Evolutionary conservation across 2,888 invertebrate genomes (phyloP).

Genomic region (Thymelicus acteon): DNA sequence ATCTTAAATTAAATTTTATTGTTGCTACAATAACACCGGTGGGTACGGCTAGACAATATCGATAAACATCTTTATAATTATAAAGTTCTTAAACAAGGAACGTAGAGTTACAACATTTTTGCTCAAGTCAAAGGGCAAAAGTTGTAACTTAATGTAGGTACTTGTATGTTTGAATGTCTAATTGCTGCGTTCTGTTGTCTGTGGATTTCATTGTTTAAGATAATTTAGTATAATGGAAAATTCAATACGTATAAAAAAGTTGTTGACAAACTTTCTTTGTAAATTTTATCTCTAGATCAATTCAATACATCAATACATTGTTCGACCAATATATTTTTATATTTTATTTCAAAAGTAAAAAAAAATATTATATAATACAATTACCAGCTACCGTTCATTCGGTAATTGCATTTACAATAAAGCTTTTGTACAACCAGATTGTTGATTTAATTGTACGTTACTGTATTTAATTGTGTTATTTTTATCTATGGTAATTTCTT

Average conservation of each 20-base stretch:
- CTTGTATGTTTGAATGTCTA: neutral
- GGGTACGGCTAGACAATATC: neutral
- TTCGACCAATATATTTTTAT: too few relatives aligned
- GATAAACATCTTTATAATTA: slow-evolving; percentile 30
- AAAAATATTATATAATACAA: too few relatives aligned
- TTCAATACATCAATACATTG: too few relatives aligned
- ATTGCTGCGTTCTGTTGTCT: too few relatives aligned
- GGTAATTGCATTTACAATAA: neutral
- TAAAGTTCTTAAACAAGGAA: neutral
- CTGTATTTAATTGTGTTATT: slow-evolving; percentile 21
- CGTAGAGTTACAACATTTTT: neutral
- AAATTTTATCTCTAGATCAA: too few relatives aligned
- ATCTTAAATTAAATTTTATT: slow-evolving; percentile 14
- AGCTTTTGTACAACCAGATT: neutral
- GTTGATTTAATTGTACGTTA: slow-evolving; percentile 20
- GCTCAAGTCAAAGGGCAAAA: neutral
- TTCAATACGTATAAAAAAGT: too few relatives aligned
- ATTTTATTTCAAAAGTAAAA: too few relatives aligned
- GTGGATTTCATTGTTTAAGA: neutral
- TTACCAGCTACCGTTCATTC: neutral
- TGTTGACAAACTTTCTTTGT: too few relatives aligned
- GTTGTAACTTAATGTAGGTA: neutral
- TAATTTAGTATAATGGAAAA: too few relatives aligned
- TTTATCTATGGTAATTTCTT: slow-evolving; percentile 38
- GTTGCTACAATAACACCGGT: slow-evolving; percentile 20